Percentiles rank a stretch among this genome's conserved stretches.
phyloP scores from a whole-genome alignment of 2,797 vertebrate genomes.

The Scyliorhinus canicula region DNA sequence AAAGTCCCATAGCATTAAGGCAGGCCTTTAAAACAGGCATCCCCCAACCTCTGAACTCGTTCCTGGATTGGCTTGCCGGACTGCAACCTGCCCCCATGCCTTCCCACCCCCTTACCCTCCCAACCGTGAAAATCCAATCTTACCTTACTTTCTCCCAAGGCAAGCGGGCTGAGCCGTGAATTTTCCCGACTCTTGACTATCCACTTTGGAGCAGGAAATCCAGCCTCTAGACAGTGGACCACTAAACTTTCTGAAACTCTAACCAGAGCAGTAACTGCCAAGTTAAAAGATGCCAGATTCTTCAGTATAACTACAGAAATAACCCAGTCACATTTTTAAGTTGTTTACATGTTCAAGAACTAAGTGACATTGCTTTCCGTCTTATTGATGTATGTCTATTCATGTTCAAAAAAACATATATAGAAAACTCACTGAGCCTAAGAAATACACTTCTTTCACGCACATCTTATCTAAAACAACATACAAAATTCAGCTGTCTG shows the following conservation, averaged over 20 bases:
- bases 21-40: too few species aligned
- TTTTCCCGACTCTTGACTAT: too few species aligned
- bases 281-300: not conserved
- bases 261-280: not conserved
- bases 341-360: not conserved
- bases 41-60: too few species aligned
- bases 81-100: too few species aligned
- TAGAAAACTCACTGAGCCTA: not conserved
- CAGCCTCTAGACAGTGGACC: not conserved
- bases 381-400: not conserved
- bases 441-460: not conserved
- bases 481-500: not conserved
- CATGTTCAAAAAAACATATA: not conserved
- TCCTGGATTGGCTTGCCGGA: too few species aligned
- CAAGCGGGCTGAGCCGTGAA: too few species aligned
- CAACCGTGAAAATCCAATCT: too few species aligned
- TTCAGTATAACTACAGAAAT: not conserved
- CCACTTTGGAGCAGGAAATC: too few species aligned
- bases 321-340: not conserved
- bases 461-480: constrained; percentile 6
- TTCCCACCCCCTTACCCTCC: too few species aligned
- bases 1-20: too few species aligned
- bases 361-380: not conserved
- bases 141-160: too few species aligned
- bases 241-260: not conserved